phyloP scores from a whole-genome alignment of 2,797 vertebrate species.

The Arnoldichthys spilopterus region DNA sequence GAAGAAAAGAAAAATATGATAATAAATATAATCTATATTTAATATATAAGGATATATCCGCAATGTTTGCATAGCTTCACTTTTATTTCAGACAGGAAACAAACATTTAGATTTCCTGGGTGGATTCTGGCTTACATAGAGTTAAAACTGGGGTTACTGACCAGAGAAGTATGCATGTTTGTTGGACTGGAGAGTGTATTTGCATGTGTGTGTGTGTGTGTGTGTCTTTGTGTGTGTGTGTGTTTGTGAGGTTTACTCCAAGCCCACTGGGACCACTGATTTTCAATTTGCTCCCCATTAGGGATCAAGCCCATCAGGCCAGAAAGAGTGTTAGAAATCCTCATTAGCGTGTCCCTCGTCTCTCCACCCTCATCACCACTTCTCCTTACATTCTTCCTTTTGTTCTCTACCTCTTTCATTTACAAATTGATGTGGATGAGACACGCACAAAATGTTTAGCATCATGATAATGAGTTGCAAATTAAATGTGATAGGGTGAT shows the following conservation, averaged over 20 bases:
- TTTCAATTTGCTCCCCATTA: constrained; percentile 59
- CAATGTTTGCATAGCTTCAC: too few species aligned
- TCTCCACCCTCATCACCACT: constrained; percentile 32
- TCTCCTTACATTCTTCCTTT: constrained; percentile 44
- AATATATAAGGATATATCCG: too few species aligned
- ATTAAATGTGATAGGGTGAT: constrained; percentile 47
- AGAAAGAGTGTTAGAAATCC: constrained; percentile 41
- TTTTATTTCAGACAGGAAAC: too few species aligned
- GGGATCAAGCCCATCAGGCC: constrained; percentile 53
- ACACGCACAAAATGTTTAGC: constrained; percentile 36
- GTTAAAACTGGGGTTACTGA: neutral
- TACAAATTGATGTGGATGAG: constrained; percentile 48
- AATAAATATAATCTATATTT: too few species aligned
- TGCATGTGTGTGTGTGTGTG: constrained; percentile 27
- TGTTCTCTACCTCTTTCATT: constrained; percentile 47
- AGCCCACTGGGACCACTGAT: constrained; percentile 49
- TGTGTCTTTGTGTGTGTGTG: constrained; percentile 22
- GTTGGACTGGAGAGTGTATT: constrained; percentile 2
- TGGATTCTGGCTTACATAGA: neutral
- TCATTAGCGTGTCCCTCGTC: constrained; percentile 49
- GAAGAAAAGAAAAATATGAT: too few species aligned
- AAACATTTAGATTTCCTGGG: too few species aligned
- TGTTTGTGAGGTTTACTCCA: constrained; percentile 37
- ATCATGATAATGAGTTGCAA: constrained; percentile 53
- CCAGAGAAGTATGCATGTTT: constrained; percentile 1